Base-by-base conservation (phyloP, 2,888 invertebrate genomes). In the Gastracanthus pulcherrimus region DNA sequence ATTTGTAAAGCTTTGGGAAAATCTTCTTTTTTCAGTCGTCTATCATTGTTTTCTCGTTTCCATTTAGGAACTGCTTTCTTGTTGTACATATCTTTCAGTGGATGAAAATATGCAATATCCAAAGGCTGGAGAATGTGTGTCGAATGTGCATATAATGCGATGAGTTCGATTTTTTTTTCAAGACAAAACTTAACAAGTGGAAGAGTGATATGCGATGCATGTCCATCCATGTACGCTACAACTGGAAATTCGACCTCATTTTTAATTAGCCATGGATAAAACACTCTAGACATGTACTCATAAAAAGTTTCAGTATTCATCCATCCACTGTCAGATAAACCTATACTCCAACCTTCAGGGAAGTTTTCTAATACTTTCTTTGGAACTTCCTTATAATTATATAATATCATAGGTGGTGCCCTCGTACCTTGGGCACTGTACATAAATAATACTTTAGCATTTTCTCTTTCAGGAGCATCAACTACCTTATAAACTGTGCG, bases 211-310 rank as follows among this genome's bases (percentile, higher is more conserved):
- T 92, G 90, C 13, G 90, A 91, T 4, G 85, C 74, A 83, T 91
- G 91, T 19, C 90, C 90, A 85, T 92, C 92, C 45, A 92, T 82
- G 76, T 90, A 92, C 9, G 91, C 80, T 75, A 92, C 86, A 41
- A 91, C 86, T 66, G 87, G 92, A 23, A 88, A 84, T 74, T 86
- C 74, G 55, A 91, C 87, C 36, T 87, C 81, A 78, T 89, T 87
- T 78, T 86, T 83, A 51, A 86, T 62, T 58, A 91, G 81, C 90
- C 90, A 92, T 58, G 88, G 88, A 82, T 88, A 81, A 85, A 92
- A 91, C 31, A 90, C 84, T 83, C 91, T 90, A 11, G 88, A 85
- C 7, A 91, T 86, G 82, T 88, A 91, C 85, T 92, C 89, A 89
- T 81, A 86, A 89, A 80, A n/a, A n/a, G n/a, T n/a, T n/a, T n/a